These are phyloP conservation scores for Leucoraja ocellata DNA, from an alignment of 2,797 vertebrate genomes.

Conservation along the genomic window DNA sequence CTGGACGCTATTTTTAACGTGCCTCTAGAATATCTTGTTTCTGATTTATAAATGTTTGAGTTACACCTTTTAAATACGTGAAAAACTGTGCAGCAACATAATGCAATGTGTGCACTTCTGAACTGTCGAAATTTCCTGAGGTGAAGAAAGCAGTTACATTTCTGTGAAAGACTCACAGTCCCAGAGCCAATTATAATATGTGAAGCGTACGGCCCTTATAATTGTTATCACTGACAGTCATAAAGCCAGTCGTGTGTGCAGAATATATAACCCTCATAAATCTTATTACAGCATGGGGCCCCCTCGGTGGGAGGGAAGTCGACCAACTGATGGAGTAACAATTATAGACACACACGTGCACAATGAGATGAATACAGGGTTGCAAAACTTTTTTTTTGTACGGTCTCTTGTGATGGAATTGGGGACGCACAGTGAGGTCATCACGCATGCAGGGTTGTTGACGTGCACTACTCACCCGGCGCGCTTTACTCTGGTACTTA, in stretches of 20 bases:
- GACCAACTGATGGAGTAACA: background rate
- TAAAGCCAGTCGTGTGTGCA: background rate
- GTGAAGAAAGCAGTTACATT: background rate
- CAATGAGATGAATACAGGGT: background rate
- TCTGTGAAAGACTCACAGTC: background rate
- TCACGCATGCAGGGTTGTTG: background rate
- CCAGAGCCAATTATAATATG: background rate
- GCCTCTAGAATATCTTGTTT: background rate
- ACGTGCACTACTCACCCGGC: conserved; percentile 68
- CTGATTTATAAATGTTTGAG: background rate
- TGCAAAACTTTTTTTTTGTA: background rate
- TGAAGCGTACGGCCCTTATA: too few relatives aligned
- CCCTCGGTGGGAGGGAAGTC: background rate
- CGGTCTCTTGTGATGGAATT: background rate
- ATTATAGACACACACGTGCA: background rate
- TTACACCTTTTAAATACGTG: background rate
- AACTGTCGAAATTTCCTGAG: background rate
- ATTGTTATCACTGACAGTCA: background rate
- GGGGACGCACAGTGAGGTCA: background rate
- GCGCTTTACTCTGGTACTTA: conserved; percentile 94
- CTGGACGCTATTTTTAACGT: background rate
- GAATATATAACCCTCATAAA: background rate
- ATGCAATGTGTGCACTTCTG: background rate
- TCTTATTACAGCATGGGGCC: background rate
- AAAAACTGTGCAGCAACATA: background rate